Conservation (phyloP, 2,888 invertebrate genomes). For the Lepidocyrtoides sp. region DNA sequence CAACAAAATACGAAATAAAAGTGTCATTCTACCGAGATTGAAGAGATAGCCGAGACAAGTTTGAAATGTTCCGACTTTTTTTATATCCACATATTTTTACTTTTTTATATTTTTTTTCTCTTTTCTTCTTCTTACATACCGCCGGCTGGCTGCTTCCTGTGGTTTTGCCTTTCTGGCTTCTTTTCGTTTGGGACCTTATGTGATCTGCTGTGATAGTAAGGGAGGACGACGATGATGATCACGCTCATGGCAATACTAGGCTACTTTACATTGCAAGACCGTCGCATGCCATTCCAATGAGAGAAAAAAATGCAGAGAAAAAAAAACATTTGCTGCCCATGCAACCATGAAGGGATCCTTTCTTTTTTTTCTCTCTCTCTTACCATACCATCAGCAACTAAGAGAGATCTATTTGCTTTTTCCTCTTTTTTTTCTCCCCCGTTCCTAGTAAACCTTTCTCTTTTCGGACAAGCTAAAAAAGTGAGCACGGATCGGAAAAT, state of each 20-base stretch:
- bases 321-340: slow-evolving; percentile 16
- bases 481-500: background rate
- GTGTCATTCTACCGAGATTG: too few relatives aligned
- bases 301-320: background rate
- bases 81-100: background rate
- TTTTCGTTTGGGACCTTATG: background rate
- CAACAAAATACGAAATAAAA: background rate
- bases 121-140: background rate
- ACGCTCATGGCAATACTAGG: background rate
- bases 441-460: background rate
- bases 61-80: background rate
- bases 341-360: background rate
- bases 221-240: background rate
- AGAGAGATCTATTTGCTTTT: slow-evolving; percentile 1
- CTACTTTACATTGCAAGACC: background rate
- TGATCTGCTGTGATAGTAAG: background rate
- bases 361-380: background rate
- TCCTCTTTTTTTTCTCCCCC: background rate
- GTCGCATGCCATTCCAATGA: slow-evolving; percentile 7
- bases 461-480: slow-evolving; percentile 31
- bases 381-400: background rate
- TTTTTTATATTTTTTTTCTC: too few relatives aligned
- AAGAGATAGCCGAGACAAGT: background rate
- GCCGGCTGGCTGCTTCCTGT: background rate
- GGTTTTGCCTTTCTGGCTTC: background rate